A percentile compares a stretch with the other conserved stretches of the same genome.
phyloP scores from a whole-genome alignment of 2,797 vertebrate species.

The Dermochelys coriacea region DNA sequence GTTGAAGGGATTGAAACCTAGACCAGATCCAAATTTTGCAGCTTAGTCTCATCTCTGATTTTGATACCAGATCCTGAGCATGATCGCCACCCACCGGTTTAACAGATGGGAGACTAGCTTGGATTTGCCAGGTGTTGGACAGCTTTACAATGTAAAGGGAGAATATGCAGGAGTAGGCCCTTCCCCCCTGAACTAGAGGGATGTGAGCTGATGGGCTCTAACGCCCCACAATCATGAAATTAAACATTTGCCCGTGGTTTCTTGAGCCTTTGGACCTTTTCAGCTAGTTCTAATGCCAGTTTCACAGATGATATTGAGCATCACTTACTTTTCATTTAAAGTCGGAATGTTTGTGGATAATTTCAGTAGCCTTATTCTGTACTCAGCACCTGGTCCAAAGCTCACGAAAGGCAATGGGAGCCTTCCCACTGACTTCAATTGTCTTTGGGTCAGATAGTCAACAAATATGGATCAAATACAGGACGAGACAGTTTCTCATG shows the following conservation, averaged over 20 bases:
- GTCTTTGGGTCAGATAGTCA: slow-evolving; percentile 18
- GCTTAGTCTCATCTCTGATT: slow-evolving; percentile 22
- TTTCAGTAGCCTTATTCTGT: background rate
- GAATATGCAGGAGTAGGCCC: background rate
- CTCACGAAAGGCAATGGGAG: background rate
- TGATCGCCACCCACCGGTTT: background rate
- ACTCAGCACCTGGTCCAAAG: background rate
- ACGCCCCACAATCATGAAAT: background rate
- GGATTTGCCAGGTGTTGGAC: background rate
- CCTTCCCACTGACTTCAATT: slow-evolving; percentile 2
- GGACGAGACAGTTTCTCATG: slow-evolving; percentile 5
- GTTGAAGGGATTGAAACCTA: background rate
- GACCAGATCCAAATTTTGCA: background rate
- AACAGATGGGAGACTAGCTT: background rate
- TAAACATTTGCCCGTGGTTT: background rate
- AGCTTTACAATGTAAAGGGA: background rate
- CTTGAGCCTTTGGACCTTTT: background rate
- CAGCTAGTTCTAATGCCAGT: slow-evolving; percentile 11
- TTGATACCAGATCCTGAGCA: background rate
- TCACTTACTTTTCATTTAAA: slow-evolving; percentile 7
- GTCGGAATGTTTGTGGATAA: background rate
- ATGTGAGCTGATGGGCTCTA: background rate
- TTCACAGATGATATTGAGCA: background rate
- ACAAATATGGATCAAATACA: slow-evolving; percentile 21
- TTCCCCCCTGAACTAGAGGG: background rate